Evolutionary conservation across 1,140 invertebrate species (phyloP), one percentile per base, ranked within the genome.

Genomic region (Pogonomyrmex californicus): DNA sequence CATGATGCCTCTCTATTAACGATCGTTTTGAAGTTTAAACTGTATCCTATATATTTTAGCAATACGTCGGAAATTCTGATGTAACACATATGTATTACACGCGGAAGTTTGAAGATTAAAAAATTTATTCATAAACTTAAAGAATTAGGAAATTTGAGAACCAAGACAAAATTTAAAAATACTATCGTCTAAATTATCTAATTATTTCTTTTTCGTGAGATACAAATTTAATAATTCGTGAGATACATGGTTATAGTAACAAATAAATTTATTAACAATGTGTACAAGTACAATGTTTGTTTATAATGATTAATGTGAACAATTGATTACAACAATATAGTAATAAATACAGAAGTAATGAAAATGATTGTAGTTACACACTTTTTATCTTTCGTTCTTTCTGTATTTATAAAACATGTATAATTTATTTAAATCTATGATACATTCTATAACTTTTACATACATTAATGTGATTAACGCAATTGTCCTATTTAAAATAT

Each of bases 391-490:
- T 9, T 30, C 65, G 23, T n/a, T 68, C 1, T 68, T 0, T 66
- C 30, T 47, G 4, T 12, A 49, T 47, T 47, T 47, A 68, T 1
- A 23, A 63, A 14, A 41, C 3, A 68, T 23, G 33, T 23, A 1
- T 49, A 78, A 66, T 78, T 63, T 47, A 49, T 5, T 63, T 63
- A 63, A 63, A 12, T 7, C 2, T 65, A 65, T 33, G 17, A 63
- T 38, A 7, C n/a, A 36, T 17, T n/a, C n/a, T 6, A 12, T 68
- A 17, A 65, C 14, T 38, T 78, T 78, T 49, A 58, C 17, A 75
- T 58, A 58, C 23, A 41, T 60, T 58, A n/a, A 38, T 73, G 58
- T 58, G n/a, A 44, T 17, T 33, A 33, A 51, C 10, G 36, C 14
- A 14, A 65, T 49, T 78, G 9, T 4, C 1, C 33, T 33, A 14